Conservation (phyloP, 2,113 vertebrate genomes). For the Eleginops maclovinus region DNA sequence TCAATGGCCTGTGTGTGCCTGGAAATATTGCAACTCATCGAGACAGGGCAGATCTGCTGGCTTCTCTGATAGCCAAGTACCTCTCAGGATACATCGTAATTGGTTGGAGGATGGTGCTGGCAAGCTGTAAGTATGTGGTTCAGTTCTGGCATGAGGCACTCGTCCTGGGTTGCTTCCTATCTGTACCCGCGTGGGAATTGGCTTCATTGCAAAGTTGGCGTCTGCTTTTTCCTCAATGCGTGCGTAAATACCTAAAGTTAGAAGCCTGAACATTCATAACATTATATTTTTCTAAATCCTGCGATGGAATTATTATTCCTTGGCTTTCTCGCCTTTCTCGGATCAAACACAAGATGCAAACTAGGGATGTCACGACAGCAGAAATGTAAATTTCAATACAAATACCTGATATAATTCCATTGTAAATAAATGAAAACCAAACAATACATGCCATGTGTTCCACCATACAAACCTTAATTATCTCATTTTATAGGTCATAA, state of each 20-base stretch:
- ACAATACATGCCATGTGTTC: neutral
- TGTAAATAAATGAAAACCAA: neutral
- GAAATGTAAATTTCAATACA: neutral
- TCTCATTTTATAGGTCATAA: too few species aligned
- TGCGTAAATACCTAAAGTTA: constrained; percentile 26
- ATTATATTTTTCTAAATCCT: neutral
- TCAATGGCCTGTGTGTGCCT: constrained; percentile 76
- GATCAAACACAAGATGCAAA: constrained; percentile 9
- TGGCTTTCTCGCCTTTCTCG: neutral
- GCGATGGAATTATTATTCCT: neutral
- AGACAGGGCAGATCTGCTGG: constrained; percentile 61
- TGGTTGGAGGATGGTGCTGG: constrained; percentile 60
- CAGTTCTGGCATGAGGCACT: constrained; percentile 50
- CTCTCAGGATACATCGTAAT: constrained; percentile 62
- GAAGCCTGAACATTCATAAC: neutral
- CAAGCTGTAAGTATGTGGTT: constrained; percentile 47
- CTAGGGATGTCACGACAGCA: neutral
- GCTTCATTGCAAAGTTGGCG: constrained; percentile 13
- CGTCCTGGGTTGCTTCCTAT: constrained; percentile 17
- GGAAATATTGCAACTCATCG: constrained; percentile 74
- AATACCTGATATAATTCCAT: neutral
- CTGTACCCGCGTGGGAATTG: constrained; percentile 13
- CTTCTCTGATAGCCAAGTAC: constrained; percentile 56
- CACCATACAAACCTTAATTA: neutral
- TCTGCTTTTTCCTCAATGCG: constrained; percentile 23